Evolutionary conservation across 2,113 vertebrate species (phyloP), one percentile per base, ranked within the genome.

Genomic region (Neoarius graeffei): DNA sequence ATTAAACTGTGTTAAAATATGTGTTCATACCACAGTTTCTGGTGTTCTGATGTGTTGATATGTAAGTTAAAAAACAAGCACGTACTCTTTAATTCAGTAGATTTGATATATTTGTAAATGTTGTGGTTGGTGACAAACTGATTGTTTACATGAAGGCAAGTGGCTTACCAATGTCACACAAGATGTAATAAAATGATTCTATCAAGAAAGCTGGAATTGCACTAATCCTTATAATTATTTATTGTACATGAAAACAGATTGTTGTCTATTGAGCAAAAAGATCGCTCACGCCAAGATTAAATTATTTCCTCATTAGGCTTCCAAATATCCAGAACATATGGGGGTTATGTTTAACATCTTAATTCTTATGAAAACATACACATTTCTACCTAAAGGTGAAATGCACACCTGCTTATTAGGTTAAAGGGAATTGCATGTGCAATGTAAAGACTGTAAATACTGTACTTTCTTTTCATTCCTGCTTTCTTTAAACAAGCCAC

Each of bases 261-360:
- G 42, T 42, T 42, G 42, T 60, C 30, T 27, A 66, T 4, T 35
- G 14, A 81, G 52, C 52, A 77, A 57, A 85, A 54, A 35, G 57
- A 74, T 81, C 48, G n/a, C 25, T 85, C 50, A 54, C 57, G 79
- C 48, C 73, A 86, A 76, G 25, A 54, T 73, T 81, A 62, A 66
- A 25, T 86, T 84, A 62, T 79, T 88, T 86, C 81, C 87, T 86
- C 64, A 54, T 76, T 73, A 56, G 62, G 35, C 30, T 35, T 87
- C 59, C 77, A 83, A 83, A 90, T 85, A 86, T 84, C 69, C 69
- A 85, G 86, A 85, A 35, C 74, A 17, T 85, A 64, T 42, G 20
- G 23, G 25, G 85, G 80, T 86, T 60, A 64, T 66, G 57, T 79
- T 66, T 89, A 85, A 50, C 56, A 88, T 86, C 62, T 62, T 62